phyloP scores from a whole-genome alignment of 2,888 invertebrate species.

The Drosophila eohydei region DNA sequence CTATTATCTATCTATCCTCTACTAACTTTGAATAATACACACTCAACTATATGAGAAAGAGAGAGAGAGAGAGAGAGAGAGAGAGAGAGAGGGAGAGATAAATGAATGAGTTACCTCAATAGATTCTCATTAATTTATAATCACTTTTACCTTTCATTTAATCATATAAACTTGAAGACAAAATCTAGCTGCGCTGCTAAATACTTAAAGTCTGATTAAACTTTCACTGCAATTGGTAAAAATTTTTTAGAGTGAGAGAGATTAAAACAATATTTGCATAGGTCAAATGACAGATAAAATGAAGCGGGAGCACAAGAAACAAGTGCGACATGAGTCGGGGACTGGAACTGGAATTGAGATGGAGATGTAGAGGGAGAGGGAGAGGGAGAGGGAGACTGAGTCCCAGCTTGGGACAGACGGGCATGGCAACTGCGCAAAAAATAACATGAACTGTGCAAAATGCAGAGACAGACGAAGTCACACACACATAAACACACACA shows the following conservation, averaged over 20 bases:
- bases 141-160: not conserved
- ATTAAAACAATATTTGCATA: constrained; percentile 75
- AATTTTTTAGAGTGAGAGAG: constrained; percentile 47
- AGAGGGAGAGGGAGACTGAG: not conserved
- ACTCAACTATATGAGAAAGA: no score
- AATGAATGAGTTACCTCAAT: no score
- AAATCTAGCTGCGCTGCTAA: constrained; percentile 9
- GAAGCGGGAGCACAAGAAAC: constrained; percentile 45
- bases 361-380: constrained; percentile 1
- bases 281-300: constrained; percentile 73
- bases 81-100: no score
- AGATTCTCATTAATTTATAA: not conserved
- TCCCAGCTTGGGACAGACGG: constrained; percentile 65
- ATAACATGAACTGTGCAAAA: constrained; percentile 72
- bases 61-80: no score
- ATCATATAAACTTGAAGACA: not conserved
- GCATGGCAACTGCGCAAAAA: constrained; percentile 72
- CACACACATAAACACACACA: constrained; percentile 37
- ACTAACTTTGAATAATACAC: no score
- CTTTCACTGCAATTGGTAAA: constrained; percentile 57
- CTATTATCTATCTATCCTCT: no score
- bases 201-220: constrained; percentile 45
- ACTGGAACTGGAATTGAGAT: constrained; percentile 10
- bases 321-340: constrained; percentile 29
- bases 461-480: constrained; percentile 49